Evolutionary conservation across 2,797 vertebrate species (phyloP), one percentile per base, ranked within the genome.

Genomic region (Lindbergichthys nudifrons): DNA sequence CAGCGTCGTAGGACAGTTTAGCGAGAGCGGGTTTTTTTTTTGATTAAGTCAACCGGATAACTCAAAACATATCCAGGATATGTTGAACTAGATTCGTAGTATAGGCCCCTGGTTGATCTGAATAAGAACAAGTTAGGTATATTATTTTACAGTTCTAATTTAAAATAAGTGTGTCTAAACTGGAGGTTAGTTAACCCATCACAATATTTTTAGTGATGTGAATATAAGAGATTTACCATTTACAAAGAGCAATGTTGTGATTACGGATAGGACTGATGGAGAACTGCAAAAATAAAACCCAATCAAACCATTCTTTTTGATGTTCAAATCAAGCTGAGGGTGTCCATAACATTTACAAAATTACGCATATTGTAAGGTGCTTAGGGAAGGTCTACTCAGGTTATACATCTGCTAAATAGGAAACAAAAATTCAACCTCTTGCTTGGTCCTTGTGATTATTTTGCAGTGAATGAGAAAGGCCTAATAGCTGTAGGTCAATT

Each of bases 391-490:
- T 66, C n/a, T 66, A 58, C 42, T 57, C 23, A 47, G 72, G 43
- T 63, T 32, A 65, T 32, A 11, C 47, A 11, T 32, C 32, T 59
- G 16, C 50, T 21, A 60, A 48, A 65, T 52, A 23, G 56, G 16
- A 32, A 32, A 45, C 52, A 65, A 42, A 46, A 61, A 73, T 61
- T 46, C 46, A 61, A 52, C 51, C 46, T 60, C 70, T 32, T 15
- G 60, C 73, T 70, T 58, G 16, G 14, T 46, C 63, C 47, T 26
- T 63, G 41, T 59, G 61, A 50, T 66, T 46, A 48, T 63, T 62
- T 52, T 73, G 43, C 65, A 14, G 19, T 75, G 66, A 79, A 81
- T 59, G 61, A 76, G 41, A 60, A 52, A 36, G 64, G 19, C 30
- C 63, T 32, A 51, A 67, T 15, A 57, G 61, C 57, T 52, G 7